These are phyloP conservation scores for Valencia hispanica DNA, from an alignment of 2,797 vertebrate genomes.

Conservation along the genomic window DNA sequence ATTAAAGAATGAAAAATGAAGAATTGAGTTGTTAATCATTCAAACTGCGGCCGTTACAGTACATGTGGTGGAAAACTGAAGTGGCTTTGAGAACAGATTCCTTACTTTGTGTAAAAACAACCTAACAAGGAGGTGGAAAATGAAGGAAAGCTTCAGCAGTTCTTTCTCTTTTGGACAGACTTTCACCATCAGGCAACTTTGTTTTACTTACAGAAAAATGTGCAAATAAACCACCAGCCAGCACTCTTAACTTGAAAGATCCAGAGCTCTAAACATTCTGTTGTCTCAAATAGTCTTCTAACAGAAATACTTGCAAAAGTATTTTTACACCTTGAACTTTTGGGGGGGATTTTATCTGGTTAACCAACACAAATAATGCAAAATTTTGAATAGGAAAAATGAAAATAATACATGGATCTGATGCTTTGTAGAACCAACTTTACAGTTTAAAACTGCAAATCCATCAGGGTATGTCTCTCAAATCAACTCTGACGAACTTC, in stretches of 20 bases:
- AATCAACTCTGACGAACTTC: not conserved
- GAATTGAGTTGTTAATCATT: slow-evolving; percentile 62
- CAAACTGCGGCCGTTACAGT: slow-evolving; percentile 44
- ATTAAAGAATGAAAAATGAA: slow-evolving; percentile 47
- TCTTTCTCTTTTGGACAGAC: not conserved
- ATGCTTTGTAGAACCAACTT: not conserved
- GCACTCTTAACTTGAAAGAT: not conserved
- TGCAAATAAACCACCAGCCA: slow-evolving; percentile 1
- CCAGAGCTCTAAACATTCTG: not conserved
- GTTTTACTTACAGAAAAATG: not conserved
- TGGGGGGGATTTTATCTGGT: not conserved
- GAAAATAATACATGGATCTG: not conserved
- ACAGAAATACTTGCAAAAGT: not conserved
- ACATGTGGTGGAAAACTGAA: slow-evolving; percentile 3
- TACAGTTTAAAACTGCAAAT: not conserved
- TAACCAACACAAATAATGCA: not conserved
- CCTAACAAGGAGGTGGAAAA: slow-evolving; percentile 5
- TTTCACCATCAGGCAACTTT: not conserved
- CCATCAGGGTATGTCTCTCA: not conserved
- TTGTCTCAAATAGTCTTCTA: not conserved
- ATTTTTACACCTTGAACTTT: not conserved
- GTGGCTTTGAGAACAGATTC: slow-evolving; percentile 15
- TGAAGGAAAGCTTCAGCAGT: not conserved
- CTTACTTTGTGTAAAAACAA: not conserved
- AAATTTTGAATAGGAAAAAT: not conserved